Evolutionary conservation across 2,797 vertebrate genomes (phyloP).

Genomic region (Gymnothorax javanicus): DNA sequence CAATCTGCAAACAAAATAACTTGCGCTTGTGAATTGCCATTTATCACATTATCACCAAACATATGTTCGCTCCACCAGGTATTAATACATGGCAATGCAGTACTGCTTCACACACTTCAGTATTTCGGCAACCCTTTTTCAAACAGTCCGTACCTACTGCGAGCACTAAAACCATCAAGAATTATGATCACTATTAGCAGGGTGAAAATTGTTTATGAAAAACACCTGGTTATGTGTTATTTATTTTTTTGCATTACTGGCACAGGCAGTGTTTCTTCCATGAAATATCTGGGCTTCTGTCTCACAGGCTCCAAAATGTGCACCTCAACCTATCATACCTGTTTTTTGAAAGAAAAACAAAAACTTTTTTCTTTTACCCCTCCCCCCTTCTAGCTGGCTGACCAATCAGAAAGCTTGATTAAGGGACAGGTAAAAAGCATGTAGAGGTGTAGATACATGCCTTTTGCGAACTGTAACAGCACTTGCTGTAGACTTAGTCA

Average conservation of each 20-base stretch:
- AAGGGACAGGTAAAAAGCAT: slow-evolving; percentile 62
- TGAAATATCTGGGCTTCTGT: slow-evolving; percentile 19
- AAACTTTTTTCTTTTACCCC: slow-evolving; percentile 34
- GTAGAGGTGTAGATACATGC: slow-evolving; percentile 26
- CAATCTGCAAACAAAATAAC: too few relatives aligned
- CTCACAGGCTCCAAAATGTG: slow-evolving; percentile 8
- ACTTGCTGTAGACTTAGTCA: not conserved
- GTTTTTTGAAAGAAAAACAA: slow-evolving; percentile 29
- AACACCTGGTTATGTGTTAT: slow-evolving; percentile 24
- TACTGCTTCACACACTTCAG: not conserved
- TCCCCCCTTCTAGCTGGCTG: slow-evolving; percentile 51
- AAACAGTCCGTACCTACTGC: not conserved
- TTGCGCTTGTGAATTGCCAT: too few relatives aligned
- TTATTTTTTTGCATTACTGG: slow-evolving; percentile 25
- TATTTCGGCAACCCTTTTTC: not conserved
- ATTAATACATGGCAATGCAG: not conserved
- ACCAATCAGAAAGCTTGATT: slow-evolving; percentile 52
- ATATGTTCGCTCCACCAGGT: not conserved
- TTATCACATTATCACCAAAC: not conserved
- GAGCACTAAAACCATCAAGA: not conserved
- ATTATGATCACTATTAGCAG: slow-evolving; percentile 20
- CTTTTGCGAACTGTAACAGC: slow-evolving; percentile 33
- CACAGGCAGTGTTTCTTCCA: slow-evolving; percentile 24
- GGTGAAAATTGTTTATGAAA: slow-evolving; percentile 32
- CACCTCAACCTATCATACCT: slow-evolving; percentile 39